Percentiles rank a stretch among this genome's conserved stretches.
Evolutionary conservation across 1,140 invertebrate species (phyloP).

Genomic region (Spodoptera litura): DNA sequence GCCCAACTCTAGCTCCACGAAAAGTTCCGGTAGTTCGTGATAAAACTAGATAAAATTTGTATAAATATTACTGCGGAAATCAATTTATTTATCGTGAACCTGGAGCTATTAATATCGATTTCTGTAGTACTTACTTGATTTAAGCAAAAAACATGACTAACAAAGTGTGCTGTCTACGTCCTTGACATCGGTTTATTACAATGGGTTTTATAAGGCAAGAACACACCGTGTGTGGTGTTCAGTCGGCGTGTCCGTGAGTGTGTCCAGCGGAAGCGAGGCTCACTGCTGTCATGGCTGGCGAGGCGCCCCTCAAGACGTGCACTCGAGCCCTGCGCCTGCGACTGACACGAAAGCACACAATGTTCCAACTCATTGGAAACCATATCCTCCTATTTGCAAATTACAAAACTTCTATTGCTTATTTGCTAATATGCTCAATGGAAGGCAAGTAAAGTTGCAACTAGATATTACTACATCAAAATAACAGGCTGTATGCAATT

Average conservation of each 20-base stretch:
- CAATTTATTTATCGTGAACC: constrained; percentile 25
- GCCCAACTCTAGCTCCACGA: constrained; percentile 14
- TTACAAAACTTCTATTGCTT: constrained; percentile 3
- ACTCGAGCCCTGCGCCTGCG: constrained; percentile 54
- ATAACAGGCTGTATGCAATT: not conserved
- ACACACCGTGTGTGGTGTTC: constrained; percentile 15
- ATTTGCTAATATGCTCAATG: constrained; percentile 25
- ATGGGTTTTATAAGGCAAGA: not conserved
- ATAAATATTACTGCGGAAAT: constrained; percentile 38
- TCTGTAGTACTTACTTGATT: constrained; percentile 2
- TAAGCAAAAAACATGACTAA: constrained; percentile 1
- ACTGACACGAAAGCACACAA: constrained; percentile 60
- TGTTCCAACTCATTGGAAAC: constrained; percentile 78
- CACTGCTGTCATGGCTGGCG: constrained; percentile 74
- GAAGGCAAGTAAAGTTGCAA: constrained; percentile 10
- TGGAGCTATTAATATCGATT: constrained; percentile 23
- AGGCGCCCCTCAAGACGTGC: constrained; percentile 70
- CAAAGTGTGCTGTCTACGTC: not conserved
- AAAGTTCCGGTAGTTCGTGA: constrained; percentile 31
- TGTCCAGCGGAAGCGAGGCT: constrained; percentile 64
- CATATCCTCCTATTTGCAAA: constrained; percentile 52
- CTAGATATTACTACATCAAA: not conserved
- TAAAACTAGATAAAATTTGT: constrained; percentile 29
- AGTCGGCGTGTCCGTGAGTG: constrained; percentile 60
- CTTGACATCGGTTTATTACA: constrained; percentile 16